Evolutionary conservation across 2,797 vertebrate genomes (phyloP).

Genomic region (Aphelocoma californica): DNA sequence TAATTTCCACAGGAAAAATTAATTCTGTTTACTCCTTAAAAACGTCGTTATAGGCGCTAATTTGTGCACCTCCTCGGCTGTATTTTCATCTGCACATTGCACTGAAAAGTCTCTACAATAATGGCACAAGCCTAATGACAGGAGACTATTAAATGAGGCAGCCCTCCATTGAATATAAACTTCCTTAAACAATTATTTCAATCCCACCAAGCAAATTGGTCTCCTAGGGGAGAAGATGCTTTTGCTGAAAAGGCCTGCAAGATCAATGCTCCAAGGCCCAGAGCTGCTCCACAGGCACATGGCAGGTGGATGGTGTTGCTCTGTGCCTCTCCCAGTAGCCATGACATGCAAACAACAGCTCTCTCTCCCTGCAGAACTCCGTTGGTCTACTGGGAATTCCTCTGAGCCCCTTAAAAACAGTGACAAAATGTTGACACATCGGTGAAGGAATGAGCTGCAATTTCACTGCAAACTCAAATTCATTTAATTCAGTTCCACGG

Average conservation of each 20-base stretch:
- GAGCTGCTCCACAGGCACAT: background rate
- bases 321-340: background rate
- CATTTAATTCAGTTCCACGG: background rate
- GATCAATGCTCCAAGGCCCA: background rate
- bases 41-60: background rate
- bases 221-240: background rate
- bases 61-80: background rate
- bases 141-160: background rate
- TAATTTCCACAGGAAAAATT: background rate
- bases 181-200: background rate
- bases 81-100: background rate
- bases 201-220: background rate
- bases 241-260: background rate
- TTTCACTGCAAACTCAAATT: background rate
- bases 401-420: background rate
- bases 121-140: background rate
- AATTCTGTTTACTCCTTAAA: background rate
- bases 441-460: background rate
- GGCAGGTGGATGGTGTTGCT: background rate
- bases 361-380: background rate
- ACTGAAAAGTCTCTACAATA: background rate
- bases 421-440: background rate
- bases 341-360: rapidly evolving
- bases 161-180: background rate
- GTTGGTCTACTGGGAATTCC: rapidly evolving